Evolutionary conservation across 2,797 vertebrate genomes (phyloP).

Genomic region (Hapalemur alaotrensis): DNA sequence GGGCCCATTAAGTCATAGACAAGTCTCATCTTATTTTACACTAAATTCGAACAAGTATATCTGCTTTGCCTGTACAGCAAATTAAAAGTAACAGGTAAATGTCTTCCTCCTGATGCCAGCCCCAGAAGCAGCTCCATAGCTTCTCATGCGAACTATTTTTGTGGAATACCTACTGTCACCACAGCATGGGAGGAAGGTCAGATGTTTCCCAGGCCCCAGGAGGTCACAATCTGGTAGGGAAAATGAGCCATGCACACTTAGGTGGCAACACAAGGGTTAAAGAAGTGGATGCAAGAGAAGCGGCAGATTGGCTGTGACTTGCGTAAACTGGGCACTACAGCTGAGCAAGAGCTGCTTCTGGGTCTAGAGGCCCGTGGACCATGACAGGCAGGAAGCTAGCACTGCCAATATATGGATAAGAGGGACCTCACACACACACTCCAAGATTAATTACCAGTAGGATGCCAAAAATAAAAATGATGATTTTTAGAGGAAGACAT

Average conservation of each 20-base stretch:
- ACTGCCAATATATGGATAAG: not conserved
- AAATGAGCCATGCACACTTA: not conserved
- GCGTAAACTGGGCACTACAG: accelerated
- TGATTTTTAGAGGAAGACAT: not conserved
- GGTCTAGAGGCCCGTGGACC: no score
- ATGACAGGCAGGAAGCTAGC: not conserved
- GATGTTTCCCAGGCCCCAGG: not conserved
- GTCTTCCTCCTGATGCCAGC: not conserved
- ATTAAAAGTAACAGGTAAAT: not conserved
- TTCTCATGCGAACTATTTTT: not conserved
- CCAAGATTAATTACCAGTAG: not conserved
- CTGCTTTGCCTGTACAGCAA: not conserved
- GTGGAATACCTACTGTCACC: not conserved
- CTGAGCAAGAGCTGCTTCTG: not conserved
- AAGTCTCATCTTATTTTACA: not conserved
- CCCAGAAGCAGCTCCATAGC: not conserved
- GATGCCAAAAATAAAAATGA: not conserved
- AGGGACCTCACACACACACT: not conserved
- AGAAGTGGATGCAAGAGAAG: not conserved
- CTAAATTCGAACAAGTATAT: not conserved
- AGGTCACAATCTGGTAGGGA: not conserved
- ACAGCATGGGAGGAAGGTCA: not conserved
- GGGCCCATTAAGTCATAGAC: not conserved
- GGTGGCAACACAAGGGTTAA: not conserved
- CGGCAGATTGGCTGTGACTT: not conserved